A percentile compares a stretch with the other conserved stretches of the same genome.
phyloP scores from a whole-genome alignment of 2,888 invertebrate species.

The Eupeodes luniger region DNA sequence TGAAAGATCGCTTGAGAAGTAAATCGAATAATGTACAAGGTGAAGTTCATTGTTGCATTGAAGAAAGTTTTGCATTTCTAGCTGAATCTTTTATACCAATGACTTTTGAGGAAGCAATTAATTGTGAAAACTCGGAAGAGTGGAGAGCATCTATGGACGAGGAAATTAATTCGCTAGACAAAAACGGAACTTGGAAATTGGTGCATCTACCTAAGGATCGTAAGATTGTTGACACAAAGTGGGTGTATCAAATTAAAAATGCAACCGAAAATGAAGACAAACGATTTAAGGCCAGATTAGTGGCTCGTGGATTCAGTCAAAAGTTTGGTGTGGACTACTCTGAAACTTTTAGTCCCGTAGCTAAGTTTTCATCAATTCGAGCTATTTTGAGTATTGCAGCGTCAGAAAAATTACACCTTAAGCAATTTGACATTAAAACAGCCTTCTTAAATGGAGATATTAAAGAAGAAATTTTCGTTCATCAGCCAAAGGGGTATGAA shows the following conservation, averaged over 20 bases:
- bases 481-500: too few species aligned
- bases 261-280: constrained; percentile 11
- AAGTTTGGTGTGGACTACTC: constrained; percentile 78
- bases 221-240: constrained; percentile 77
- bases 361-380: constrained; percentile 60
- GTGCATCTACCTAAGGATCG: constrained; percentile 47
- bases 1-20: too few species aligned
- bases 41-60: too few species aligned
- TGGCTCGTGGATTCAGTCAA: constrained; percentile 78
- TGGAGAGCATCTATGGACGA: too few species aligned
- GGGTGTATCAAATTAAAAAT: constrained; percentile 78
- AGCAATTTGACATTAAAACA: constrained; percentile 59
- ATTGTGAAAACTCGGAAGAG: too few species aligned
- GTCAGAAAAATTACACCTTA: constrained; percentile 29
- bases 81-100: too few species aligned
- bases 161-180: constrained; percentile 54
- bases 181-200: constrained; percentile 71
- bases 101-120: too few species aligned
- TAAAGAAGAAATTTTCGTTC: constrained; percentile 51
- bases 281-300: constrained; percentile 78
- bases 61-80: too few species aligned
- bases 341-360: constrained; percentile 80
- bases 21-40: too few species aligned
- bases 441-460: constrained; percentile 62
- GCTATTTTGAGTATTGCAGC: constrained; percentile 38